Conservation (phyloP, 1,140 invertebrate species). For the Chlorops oryzae region DNA sequence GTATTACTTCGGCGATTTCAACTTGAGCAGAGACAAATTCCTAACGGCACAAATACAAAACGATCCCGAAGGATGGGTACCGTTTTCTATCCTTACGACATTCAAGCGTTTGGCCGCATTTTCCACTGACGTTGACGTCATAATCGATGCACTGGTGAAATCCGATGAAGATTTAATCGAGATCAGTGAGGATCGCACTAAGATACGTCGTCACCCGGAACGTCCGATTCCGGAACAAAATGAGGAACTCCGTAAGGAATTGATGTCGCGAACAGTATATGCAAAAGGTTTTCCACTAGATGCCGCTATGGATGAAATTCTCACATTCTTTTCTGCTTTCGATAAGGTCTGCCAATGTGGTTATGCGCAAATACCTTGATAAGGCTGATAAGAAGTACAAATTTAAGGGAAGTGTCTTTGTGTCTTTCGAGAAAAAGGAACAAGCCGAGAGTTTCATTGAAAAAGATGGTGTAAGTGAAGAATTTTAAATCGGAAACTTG, state of each 20-base stretch:
- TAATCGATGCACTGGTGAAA: constrained; percentile 68
- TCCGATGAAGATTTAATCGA: constrained; percentile 71
- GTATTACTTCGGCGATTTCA: constrained; percentile 75
- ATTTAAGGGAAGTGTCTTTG: constrained; percentile 88
- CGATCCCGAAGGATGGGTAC: constrained; percentile 85
- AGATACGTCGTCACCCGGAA: constrained; percentile 70
- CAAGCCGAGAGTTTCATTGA: constrained; percentile 58
- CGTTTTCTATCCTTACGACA: constrained; percentile 73
- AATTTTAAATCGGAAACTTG: neutral
- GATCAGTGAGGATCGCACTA: constrained; percentile 73
- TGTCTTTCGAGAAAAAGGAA: constrained; percentile 72
- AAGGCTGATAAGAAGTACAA: constrained; percentile 57
- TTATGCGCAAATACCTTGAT: constrained; percentile 66
- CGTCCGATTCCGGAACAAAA: constrained; percentile 78
- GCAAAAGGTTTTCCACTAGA: constrained; percentile 82
- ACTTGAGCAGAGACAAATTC: constrained; percentile 85
- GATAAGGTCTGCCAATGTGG: constrained; percentile 70
- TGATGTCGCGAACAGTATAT: constrained; percentile 73
- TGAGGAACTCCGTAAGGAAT: constrained; percentile 72
- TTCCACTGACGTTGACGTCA: constrained; percentile 61
- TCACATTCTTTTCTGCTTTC: constrained; percentile 66
- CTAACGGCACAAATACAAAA: constrained; percentile 70
- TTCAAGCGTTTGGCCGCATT: constrained; percentile 81
- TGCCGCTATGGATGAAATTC: constrained; percentile 62
- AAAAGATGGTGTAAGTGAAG: constrained; percentile 21